Evolutionary conservation across 2,888 invertebrate species (phyloP).

Genomic region (Pterobdella sp.): DNA sequence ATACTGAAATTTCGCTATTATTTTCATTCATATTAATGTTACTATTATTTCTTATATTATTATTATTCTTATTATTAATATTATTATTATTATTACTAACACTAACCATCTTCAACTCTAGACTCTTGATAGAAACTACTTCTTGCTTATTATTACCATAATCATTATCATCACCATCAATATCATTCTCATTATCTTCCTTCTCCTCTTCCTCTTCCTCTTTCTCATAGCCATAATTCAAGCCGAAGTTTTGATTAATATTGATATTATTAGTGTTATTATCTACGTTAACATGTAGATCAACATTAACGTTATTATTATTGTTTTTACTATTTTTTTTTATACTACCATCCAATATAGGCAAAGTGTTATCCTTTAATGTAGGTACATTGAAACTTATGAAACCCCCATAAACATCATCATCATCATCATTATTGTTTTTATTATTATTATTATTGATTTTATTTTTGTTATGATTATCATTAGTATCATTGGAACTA

Average conservation of each 20-base stretch:
- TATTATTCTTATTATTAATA: not conserved
- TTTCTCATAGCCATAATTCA: not conserved
- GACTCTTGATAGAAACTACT: not conserved
- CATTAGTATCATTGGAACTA: not conserved
- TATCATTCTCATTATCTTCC: not conserved
- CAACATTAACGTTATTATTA: not conserved
- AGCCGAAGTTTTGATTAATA: not conserved
- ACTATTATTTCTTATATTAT: not conserved
- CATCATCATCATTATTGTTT: not conserved
- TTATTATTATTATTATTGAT: not conserved
- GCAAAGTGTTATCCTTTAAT: too few relatives aligned
- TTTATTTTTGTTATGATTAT: not conserved
- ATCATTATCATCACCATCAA: conserved; percentile 2
- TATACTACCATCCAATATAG: not conserved
- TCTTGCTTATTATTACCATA: not conserved
- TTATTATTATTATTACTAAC: not conserved
- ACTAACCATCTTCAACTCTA: conserved; percentile 2
- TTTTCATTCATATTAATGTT: not conserved
- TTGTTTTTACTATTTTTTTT: not conserved
- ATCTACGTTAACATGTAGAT: not conserved
- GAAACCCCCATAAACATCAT: too few relatives aligned
- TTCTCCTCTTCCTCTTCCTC: not conserved
- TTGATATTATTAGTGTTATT: not conserved
- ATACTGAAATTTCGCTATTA: not conserved
- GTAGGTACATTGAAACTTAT: too few relatives aligned